Base-by-base conservation (phyloP, 64 coral and sea anemone species). In the Cladopsammia gracilis region DNA sequence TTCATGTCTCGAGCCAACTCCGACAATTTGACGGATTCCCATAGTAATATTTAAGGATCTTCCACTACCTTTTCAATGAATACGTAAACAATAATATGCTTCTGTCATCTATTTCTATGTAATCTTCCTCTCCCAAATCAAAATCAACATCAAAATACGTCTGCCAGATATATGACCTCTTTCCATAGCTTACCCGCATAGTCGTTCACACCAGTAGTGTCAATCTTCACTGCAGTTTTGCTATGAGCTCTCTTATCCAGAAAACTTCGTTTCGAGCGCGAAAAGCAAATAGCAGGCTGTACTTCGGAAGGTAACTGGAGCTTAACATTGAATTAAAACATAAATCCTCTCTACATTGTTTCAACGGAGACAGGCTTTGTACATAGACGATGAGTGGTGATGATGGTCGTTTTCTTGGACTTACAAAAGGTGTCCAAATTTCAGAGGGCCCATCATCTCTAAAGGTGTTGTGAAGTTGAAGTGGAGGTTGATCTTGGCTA, bases 331-430 rank as follows among this genome's bases (percentile, higher is more conserved):
- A 58, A 85, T 58, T 85, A 86, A 14, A n/a, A 18, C 53, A 84
- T 10, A 16, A 43, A 82, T 70, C 25, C 52, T 73, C 34, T 91
- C 66, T 92, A 61, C 71, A 85, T 71, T 56, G 64, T 58, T 92
- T 92, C 18, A 85, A 5, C 15, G 90, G 79, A 14, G 69, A 86
- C 25, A 92, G 46, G 45, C 70, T 75, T 73, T 92, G 79, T 16
- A 92, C 59, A 47, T 92, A 92, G 15, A 50, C 90, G 20, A 90
- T 90, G 57, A 85, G 61, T 56, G 61, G 78, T 13, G 77, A 34
- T 12, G 78, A 6, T 82, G 54, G 23, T 23, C 61, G 54, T 43
- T 82, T 82, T 24, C 24, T 62, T 59, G 47, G 48, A 80, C 48
- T 54, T 23, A 46, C n/a, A 80, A 46, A 57, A 52, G 58, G 58